Conservation (phyloP, 2,797 vertebrate species). For the Mus minutoides region DNA sequence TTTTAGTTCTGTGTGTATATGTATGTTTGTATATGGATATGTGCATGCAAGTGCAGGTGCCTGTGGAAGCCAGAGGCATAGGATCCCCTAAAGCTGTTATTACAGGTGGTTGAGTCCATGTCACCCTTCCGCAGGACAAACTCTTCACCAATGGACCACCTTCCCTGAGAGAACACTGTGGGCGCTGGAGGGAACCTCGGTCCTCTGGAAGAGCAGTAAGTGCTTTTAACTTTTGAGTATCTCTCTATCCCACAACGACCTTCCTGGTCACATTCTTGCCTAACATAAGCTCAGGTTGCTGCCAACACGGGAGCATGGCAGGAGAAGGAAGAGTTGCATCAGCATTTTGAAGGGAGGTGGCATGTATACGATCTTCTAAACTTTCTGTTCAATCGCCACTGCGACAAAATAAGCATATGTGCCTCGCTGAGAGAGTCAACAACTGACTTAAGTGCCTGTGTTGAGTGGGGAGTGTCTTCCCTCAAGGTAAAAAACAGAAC, state of each 20-base stretch:
- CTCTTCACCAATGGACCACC: not conserved
- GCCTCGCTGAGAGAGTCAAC: not conserved
- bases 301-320: not conserved
- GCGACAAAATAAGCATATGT: not conserved
- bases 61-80: not conserved
- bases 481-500: constrained; percentile 20
- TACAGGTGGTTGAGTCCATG: not conserved
- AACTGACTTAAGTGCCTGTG: not conserved
- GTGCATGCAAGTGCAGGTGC: not conserved
- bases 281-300: not conserved
- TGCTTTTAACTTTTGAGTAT: not conserved
- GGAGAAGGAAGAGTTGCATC: not conserved
- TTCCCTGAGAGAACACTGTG: too few relatives aligned
- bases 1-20: not conserved
- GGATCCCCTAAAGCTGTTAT: not conserved
- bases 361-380: accelerated
- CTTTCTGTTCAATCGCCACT: not conserved
- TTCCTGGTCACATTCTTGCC: not conserved
- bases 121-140: not conserved
- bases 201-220: not conserved
- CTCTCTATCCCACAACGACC: not conserved
- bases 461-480: not conserved
- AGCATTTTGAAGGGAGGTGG: not conserved
- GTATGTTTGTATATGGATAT: not conserved
- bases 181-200: not conserved